phyloP scores from a whole-genome alignment of 2,888 invertebrate species.

The Priocnemis perturbator region DNA sequence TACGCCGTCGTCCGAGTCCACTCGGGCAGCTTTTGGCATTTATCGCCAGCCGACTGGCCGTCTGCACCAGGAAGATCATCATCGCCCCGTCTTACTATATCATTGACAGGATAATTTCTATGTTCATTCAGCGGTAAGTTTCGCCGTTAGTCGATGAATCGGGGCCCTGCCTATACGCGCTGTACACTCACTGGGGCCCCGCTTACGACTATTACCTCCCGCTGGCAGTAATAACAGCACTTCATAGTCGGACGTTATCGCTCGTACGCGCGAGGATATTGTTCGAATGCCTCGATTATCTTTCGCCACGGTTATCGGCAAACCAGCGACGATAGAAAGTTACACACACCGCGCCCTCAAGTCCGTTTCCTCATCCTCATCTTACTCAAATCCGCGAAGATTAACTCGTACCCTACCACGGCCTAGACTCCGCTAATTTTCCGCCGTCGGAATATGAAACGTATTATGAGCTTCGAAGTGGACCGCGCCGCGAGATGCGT shows the following conservation, averaged over 20 bases:
- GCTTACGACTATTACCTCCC: neutral
- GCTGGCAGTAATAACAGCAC: slow-evolving; percentile 7
- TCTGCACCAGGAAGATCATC: slow-evolving; percentile 60
- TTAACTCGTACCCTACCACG: no score
- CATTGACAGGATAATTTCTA: slow-evolving; percentile 55
- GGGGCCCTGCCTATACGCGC: neutral
- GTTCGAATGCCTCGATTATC: slow-evolving; percentile 8
- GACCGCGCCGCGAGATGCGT: no score
- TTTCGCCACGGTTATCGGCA: slow-evolving; percentile 7
- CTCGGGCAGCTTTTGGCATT: slow-evolving; percentile 63
- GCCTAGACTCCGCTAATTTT: no score
- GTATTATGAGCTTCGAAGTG: no score
- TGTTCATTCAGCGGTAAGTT: slow-evolving; percentile 58
- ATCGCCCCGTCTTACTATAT: slow-evolving; percentile 62
- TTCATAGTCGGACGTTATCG: neutral
- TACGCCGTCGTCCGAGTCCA: slow-evolving; percentile 61
- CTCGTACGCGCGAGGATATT: slow-evolving; percentile 3
- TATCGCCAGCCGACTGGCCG: slow-evolving; percentile 56
- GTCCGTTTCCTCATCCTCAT: no score
- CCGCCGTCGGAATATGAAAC: no score
- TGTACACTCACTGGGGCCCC: neutral
- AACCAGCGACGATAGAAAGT: slow-evolving; percentile 3
- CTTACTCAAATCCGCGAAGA: no score
- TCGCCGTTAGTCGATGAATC: no score
- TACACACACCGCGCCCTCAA: neutral